These are phyloP conservation scores for Aethes cnicana DNA, from an alignment of 2,888 invertebrate species.

Conservation along the genomic window DNA sequence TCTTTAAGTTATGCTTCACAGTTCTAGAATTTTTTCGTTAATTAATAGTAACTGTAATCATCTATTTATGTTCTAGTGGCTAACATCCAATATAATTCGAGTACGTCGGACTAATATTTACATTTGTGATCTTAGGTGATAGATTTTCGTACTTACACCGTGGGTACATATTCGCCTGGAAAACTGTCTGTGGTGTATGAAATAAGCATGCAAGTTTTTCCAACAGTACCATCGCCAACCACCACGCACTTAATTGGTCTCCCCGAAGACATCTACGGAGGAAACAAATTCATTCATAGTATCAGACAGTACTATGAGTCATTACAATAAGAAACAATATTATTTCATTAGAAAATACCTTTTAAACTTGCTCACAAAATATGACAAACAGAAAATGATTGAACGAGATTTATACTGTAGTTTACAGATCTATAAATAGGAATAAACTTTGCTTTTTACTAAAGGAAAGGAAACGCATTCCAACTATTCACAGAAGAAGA, in stretches of 20 bases:
- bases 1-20: too few species aligned
- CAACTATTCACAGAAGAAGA: constrained; percentile 23
- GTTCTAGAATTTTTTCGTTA: too few species aligned
- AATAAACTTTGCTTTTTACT: constrained; percentile 26
- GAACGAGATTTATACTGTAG: constrained; percentile 16
- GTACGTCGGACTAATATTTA: constrained; percentile 5
- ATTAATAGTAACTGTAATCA: too few species aligned
- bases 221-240: constrained; percentile 96
- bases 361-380: constrained; percentile 30
- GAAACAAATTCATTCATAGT: too few species aligned
- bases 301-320: constrained; percentile 71
- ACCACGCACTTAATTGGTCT: constrained; percentile 96
- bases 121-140: constrained; percentile 15
- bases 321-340: constrained; percentile 58
- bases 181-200: constrained; percentile 96
- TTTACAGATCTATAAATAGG: constrained; percentile 28
- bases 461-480: constrained; percentile 27
- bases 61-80: background rate
- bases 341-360: constrained; percentile 45
- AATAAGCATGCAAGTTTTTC: constrained; percentile 96
- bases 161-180: constrained; percentile 97
- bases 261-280: constrained; percentile 91
- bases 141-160: constrained; percentile 88
- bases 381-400: constrained; percentile 22
- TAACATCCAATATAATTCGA: background rate